phyloP scores from a whole-genome alignment of 2,113 vertebrate genomes.

The Anser cygnoides region DNA sequence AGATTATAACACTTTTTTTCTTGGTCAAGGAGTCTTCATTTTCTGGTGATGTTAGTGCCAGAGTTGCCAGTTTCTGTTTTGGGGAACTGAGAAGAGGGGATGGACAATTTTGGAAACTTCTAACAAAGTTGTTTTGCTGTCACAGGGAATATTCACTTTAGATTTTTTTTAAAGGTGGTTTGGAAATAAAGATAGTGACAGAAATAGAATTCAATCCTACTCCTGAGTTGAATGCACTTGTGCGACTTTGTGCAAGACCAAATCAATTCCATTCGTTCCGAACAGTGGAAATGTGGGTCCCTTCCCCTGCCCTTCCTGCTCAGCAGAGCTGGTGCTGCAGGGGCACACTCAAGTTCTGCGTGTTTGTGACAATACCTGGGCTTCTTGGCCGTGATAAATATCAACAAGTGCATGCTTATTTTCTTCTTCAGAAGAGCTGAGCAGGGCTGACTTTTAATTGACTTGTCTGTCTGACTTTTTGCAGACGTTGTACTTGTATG shows the following conservation, averaged over 20 bases:
- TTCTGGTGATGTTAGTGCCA: not conserved
- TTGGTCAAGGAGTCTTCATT: not conserved
- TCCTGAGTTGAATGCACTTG: not conserved
- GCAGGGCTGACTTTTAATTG: not conserved
- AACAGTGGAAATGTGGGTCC: not conserved
- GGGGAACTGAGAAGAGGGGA: not conserved
- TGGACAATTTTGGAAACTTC: not conserved
- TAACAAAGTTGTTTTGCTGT: not conserved
- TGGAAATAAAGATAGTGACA: not conserved
- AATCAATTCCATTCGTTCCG: not conserved
- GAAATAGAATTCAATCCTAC: not conserved
- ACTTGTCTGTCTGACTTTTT: not conserved
- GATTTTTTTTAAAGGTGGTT: not conserved
- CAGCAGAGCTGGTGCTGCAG: fast-evolving
- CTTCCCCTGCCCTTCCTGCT: not conserved
- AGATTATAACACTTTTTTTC: not conserved
- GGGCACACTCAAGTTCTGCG: not conserved
- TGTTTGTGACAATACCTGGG: not conserved
- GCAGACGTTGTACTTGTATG: not conserved
- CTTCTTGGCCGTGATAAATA: not conserved
- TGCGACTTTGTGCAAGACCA: not conserved
- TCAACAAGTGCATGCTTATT: not conserved
- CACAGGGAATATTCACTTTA: not conserved
- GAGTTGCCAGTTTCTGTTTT: not conserved
- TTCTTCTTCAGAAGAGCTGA: not conserved